Percentiles rank a stretch among this genome's conserved stretches.
Conservation (phyloP, 1,140 invertebrate species). For the Contarinia nasturtii region DNA sequence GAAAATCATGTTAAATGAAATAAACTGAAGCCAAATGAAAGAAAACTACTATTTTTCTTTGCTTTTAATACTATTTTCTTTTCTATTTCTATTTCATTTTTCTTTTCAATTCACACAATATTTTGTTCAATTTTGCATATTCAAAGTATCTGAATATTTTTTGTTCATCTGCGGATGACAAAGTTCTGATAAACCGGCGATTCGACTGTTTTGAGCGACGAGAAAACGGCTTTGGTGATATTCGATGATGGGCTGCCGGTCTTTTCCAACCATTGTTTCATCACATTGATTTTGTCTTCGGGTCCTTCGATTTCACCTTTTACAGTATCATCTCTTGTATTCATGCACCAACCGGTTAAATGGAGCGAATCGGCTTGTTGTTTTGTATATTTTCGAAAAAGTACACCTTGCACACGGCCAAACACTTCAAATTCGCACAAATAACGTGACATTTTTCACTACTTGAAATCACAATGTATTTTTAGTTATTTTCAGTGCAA, state of each 20-base stretch:
- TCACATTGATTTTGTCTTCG: slow-evolving; percentile 25
- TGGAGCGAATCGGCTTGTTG: slow-evolving; percentile 30
- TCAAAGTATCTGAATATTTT: neutral
- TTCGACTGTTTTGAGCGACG: slow-evolving; percentile 8
- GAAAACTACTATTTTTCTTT: no score
- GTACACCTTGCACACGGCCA: slow-evolving; percentile 35
- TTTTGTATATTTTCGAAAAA: slow-evolving; percentile 35
- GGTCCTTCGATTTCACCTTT: slow-evolving; percentile 36
- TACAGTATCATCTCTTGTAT: slow-evolving; percentile 36
- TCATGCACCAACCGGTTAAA: slow-evolving; percentile 41
- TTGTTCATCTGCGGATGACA: neutral
- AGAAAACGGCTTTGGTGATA: slow-evolving; percentile 38
- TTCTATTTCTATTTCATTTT: no score
- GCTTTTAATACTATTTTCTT: no score
- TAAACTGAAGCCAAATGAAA: no score
- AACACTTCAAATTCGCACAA: slow-evolving; percentile 31
- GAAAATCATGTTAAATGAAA: no score
- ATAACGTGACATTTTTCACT: slow-evolving; percentile 1
- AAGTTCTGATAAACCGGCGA: neutral
- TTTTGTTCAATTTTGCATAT: neutral
- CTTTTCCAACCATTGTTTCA: slow-evolving; percentile 39
- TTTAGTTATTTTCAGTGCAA: no score
- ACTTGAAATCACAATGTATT: no score
- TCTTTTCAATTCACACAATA: neutral
- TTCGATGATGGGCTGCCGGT: slow-evolving; percentile 38